These are phyloP conservation scores for Syrphus vitripennis DNA, from an alignment of 2,888 invertebrate genomes.

Conservation along the genomic window DNA sequence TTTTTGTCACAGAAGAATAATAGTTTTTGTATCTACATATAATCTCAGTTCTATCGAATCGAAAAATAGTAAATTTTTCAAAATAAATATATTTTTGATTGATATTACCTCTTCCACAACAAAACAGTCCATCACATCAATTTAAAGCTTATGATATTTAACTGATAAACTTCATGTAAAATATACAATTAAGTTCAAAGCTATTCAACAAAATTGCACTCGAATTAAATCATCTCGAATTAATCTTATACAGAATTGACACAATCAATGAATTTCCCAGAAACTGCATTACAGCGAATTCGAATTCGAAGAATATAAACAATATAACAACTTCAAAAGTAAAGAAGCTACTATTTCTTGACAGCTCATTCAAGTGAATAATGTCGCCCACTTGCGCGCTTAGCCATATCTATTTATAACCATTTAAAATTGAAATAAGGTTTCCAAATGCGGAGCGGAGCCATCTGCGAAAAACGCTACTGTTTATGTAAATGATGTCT, in stretches of 20 bases:
- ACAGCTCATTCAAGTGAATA: conserved; percentile 62
- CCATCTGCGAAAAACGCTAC: conserved; percentile 46
- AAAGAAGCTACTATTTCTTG: conserved; percentile 10
- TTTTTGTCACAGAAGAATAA: too few relatives aligned
- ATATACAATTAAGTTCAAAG: too few relatives aligned
- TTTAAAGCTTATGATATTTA: too few relatives aligned
- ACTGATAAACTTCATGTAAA: too few relatives aligned
- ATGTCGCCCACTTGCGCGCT: conserved; percentile 25
- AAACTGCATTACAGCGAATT: conserved; percentile 13
- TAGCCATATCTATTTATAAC: conserved; percentile 62
- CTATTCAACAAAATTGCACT: not conserved
- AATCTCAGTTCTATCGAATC: too few relatives aligned
- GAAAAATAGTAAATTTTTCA: too few relatives aligned
- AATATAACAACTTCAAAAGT: too few relatives aligned
- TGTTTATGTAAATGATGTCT: conserved; percentile 70
- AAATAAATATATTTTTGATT: too few relatives aligned
- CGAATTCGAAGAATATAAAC: not conserved
- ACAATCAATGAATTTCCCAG: conserved; percentile 11
- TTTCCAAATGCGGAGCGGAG: conserved; percentile 25
- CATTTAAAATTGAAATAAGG: conserved; percentile 67
- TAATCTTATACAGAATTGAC: conserved; percentile 17
- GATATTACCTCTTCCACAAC: too few relatives aligned
- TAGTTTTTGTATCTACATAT: too few relatives aligned
- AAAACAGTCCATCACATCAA: too few relatives aligned
- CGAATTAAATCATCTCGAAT: not conserved